These are phyloP conservation scores for Chymomyza fuscimana DNA, from an alignment of 2,888 invertebrate genomes.

Conservation along the genomic window DNA sequence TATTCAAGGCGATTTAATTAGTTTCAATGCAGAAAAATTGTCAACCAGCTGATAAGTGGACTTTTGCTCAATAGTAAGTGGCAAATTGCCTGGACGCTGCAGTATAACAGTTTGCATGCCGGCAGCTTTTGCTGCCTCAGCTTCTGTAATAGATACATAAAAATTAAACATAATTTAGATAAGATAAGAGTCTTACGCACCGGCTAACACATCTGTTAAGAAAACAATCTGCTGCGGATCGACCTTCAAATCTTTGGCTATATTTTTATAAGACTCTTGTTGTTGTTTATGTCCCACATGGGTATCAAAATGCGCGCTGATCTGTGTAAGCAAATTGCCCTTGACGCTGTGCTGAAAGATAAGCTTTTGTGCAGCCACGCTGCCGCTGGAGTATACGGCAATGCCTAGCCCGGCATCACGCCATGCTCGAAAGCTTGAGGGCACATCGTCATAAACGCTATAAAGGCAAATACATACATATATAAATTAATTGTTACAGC, in stretches of 20 bases:
- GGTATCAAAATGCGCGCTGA: constrained; percentile 93
- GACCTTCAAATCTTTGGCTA: constrained; percentile 84
- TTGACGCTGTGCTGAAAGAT: constrained; percentile 88
- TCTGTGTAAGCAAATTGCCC: constrained; percentile 87
- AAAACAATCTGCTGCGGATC: constrained; percentile 88
- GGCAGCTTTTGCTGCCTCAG: constrained; percentile 88
- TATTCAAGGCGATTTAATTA: constrained; percentile 4
- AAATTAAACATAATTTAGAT: neutral
- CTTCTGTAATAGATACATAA: constrained; percentile 82
- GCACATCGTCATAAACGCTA: constrained; percentile 94
- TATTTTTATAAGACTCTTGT: constrained; percentile 87
- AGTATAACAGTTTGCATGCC: constrained; percentile 87
- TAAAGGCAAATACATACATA: neutral
- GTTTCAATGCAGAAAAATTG: constrained; percentile 80
- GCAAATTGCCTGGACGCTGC: constrained; percentile 88
- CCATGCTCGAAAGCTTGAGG: constrained; percentile 87
- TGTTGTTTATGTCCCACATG: constrained; percentile 90
- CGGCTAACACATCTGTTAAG: constrained; percentile 91
- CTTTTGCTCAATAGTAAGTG: constrained; percentile 83
- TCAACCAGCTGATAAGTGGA: constrained; percentile 82
- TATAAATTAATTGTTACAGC: neutral
- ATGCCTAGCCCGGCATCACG: constrained; percentile 84
- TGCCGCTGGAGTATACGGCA: constrained; percentile 95
- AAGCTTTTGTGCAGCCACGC: constrained; percentile 93
- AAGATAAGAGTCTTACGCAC: constrained; percentile 82